Evolutionary conservation across 2,888 invertebrate species (phyloP), one percentile per base, ranked within the genome.

Genomic region (Nebria salina): DNA sequence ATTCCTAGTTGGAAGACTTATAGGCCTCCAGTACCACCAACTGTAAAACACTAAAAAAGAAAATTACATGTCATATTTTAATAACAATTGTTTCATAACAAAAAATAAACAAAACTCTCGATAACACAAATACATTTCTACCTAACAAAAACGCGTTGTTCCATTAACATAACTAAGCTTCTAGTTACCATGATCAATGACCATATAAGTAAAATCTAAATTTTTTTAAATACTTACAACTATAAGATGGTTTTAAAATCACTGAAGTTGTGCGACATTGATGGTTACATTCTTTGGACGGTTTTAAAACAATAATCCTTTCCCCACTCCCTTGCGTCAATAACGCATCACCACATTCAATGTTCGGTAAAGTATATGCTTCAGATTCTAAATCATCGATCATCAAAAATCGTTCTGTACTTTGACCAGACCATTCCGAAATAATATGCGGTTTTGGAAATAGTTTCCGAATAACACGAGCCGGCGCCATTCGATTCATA

Each of bases 11-110:
- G 94, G 92, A 83, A 92, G 90, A 85, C 94, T 92, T 34, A 91
- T 88, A 41, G 95, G 94, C 86, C 94, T 90, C 94, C 95, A 95
- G 85, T 95, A 95, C 93, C 95, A 94, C 95, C 95, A 95, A 87
- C 95, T 95, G 87, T 95, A 95, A 92, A 94, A 94, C 84, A 95
- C 95, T 95, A 90, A 83, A 90, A 83, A 34, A 34, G 34, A 34
- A 34, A 34, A 34, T 34, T 34, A 2, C 34, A 34, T 34, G 0
- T 34, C 34, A 34, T 34, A 34, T 34, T 34, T 5, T 4, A 34
- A 5, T 34, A 34, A 34, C 34, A 34, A 5, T 34, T 34, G 34
- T 34, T 5, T 34, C 34, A 34, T 1, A 34, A 34, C 34, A 34
- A 2, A 34, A 34, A 34, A 34, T 34, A 34, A 34, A 20, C 20